Evolutionary conservation across 2,888 invertebrate genomes (phyloP).

Genomic region (Leptopilina syphax): DNA sequence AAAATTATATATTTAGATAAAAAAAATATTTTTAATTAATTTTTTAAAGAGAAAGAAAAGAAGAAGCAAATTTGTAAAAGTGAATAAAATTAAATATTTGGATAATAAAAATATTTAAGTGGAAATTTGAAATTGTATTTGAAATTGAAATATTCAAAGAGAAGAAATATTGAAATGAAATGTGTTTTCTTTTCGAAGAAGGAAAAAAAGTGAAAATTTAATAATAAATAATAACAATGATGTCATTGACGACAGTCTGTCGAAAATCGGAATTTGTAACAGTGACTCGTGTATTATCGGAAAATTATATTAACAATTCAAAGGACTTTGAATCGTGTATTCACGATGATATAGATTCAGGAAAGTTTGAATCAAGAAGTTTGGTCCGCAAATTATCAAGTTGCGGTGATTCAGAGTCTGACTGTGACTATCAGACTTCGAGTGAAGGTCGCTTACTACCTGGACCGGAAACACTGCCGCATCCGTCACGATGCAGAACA

Average conservation of each 20-base stretch:
- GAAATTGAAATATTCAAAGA: too few relatives aligned
- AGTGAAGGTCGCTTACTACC: slow-evolving; percentile 24
- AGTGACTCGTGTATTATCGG: background rate
- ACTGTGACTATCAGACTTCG: slow-evolving; percentile 21
- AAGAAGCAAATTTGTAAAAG: too few relatives aligned
- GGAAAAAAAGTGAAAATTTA: too few relatives aligned
- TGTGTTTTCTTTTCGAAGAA: too few relatives aligned
- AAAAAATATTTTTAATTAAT: too few relatives aligned
- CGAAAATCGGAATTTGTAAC: background rate
- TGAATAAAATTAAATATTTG: too few relatives aligned
- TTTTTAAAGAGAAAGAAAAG: too few relatives aligned
- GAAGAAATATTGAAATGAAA: too few relatives aligned
- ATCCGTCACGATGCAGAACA: background rate
- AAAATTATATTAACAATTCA: background rate
- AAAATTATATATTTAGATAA: too few relatives aligned
- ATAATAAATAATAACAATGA: background rate
- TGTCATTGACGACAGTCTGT: background rate
- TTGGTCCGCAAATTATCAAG: background rate
- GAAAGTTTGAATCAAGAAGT: background rate
- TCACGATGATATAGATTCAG: background rate
- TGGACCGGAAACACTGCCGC: slow-evolving; percentile 6
- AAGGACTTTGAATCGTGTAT: background rate
- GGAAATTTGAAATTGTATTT: too few relatives aligned
- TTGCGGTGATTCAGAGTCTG: slow-evolving; percentile 24
- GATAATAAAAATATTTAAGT: too few relatives aligned